A percentile compares a stretch with the other conserved stretches of the same genome.
Evolutionary conservation across 2,113 vertebrate genomes (phyloP).

Genomic region (Otis tarda): DNA sequence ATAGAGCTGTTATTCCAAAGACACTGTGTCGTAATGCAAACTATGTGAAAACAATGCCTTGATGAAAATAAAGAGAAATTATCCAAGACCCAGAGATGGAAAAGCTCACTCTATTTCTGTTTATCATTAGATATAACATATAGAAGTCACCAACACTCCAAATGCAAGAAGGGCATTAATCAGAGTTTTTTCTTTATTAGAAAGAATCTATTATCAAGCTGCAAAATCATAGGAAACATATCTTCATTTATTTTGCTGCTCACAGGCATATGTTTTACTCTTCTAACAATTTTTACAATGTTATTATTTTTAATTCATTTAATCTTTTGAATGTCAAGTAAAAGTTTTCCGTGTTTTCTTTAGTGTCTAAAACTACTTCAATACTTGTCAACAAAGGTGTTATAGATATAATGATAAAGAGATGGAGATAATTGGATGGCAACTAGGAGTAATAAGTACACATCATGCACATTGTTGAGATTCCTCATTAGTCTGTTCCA

Average conservation of each 20-base stretch:
- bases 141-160: neutral
- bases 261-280: neutral
- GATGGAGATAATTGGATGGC: neutral
- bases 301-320: neutral
- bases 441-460: neutral
- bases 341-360: neutral
- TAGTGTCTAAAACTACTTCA: neutral
- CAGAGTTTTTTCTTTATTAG: neutral
- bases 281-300: neutral
- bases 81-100: neutral
- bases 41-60: neutral
- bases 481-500: neutral
- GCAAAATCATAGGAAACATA: neutral
- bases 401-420: neutral
- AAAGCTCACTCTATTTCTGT: neutral
- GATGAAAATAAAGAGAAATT: neutral
- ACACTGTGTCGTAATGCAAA: neutral
- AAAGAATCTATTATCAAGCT: neutral
- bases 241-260: neutral
- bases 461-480: neutral
- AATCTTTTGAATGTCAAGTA: neutral
- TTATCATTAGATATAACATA: neutral
- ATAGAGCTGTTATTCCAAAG: neutral
- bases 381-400: neutral
- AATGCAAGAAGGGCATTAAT: neutral